Evolutionary conservation across 2,797 vertebrate genomes (phyloP).

Genomic region (Dendrocincla fuliginosa): DNA sequence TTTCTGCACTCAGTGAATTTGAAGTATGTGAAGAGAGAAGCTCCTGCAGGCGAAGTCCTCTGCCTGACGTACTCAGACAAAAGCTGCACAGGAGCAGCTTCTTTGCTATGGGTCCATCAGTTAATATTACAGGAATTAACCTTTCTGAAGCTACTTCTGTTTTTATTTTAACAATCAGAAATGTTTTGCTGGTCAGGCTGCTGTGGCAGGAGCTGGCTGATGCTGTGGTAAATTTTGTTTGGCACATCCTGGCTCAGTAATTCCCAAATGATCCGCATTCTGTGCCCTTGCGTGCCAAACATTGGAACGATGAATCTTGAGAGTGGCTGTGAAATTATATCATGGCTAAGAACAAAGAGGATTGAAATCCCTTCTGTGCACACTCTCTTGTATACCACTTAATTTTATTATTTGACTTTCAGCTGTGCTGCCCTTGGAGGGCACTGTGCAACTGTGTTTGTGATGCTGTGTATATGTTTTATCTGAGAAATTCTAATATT

Average conservation of each 20-base stretch:
- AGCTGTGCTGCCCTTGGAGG: constrained; percentile 46
- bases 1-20: not conserved
- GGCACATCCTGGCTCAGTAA: not conserved
- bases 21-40: not conserved
- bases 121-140: not conserved
- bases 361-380: constrained; percentile 35
- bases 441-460: constrained; percentile 32
- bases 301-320: constrained; percentile 29
- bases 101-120: not conserved
- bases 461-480: not conserved
- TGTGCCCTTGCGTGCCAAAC: constrained; percentile 41
- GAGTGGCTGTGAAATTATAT: constrained; percentile 32
- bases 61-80: not conserved
- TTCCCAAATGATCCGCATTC: constrained; percentile 35
- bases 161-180: not conserved
- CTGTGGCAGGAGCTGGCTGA: not conserved
- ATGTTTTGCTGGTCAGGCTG: not conserved
- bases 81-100: not conserved
- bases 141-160: not conserved
- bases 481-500: not conserved
- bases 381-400: not conserved
- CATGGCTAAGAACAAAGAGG: constrained; percentile 47
- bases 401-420: constrained; percentile 56
- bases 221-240: constrained; percentile 3
- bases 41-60: not conserved